Evolutionary conservation across 1,140 invertebrate species (phyloP), one percentile per base, ranked within the genome.

Genomic region (Diachasma alloeum): DNA sequence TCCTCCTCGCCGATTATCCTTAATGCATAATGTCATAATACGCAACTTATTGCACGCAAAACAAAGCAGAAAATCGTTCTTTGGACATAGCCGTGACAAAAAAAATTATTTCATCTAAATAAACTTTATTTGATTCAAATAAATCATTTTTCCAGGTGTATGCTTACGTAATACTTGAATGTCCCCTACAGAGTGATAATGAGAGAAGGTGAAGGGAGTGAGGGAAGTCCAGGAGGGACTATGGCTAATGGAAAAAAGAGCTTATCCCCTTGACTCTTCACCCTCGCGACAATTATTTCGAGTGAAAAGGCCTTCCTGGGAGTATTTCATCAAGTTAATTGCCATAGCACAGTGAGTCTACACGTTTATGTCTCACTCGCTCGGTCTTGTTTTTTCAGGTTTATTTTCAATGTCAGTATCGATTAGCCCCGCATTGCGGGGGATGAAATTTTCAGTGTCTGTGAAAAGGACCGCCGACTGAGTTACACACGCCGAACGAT

Each of bases 261-360:
- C 26, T 66, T 66, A 66, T 66, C 59, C 59, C 59, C 59, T 66
- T 31, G 59, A 66, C 19, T 56, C 24, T 66, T 26, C 26, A 5
- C 59, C 59, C 26, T 46, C 44, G 42, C 44, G 37, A 71, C 31
- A 76, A 76, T 76, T 70, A 71, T 76, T 59, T 63, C 13, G 69
- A 76, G 74, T 76, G 74, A 76, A 59, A 70, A 48, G 13, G 26
- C 48, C 69, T 76, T 72, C 53, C 17, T 44, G 67, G 26, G 46
- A 46, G 73, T 76, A 71, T 46, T 67, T 44, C 74, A 76, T 76
- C 74, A 76, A 71, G 67, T 70, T 76, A 76, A 76, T 76, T 76
- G 74, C 19, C 31, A 24, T 15, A 22, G 46, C 36, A 22, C 15
- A 13, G 24, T 72, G 15, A 6, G 71, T 46, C 5, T 56, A 56